A percentile compares a stretch with the other conserved stretches of the same genome.
Evolutionary conservation across 2,888 invertebrate genomes (phyloP).

Genomic region (Noctuana brunneofusca): DNA sequence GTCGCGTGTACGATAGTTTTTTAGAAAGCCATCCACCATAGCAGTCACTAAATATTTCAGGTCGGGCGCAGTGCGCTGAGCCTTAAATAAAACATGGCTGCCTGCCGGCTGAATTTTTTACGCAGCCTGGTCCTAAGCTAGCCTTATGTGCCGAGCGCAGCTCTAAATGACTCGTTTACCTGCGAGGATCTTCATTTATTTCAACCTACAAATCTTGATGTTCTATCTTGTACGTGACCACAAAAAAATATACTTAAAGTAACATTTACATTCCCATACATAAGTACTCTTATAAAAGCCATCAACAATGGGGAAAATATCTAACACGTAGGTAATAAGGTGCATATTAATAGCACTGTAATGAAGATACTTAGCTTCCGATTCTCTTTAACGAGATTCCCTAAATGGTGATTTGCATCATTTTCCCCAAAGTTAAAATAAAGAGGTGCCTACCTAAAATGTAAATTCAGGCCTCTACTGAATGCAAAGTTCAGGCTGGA

Average conservation of each 20-base stretch:
- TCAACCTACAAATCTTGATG: constrained; percentile 14
- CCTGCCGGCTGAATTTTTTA: constrained; percentile 71
- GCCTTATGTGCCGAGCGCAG: constrained; percentile 23
- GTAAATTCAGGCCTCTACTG: constrained; percentile 61
- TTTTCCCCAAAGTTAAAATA: constrained; percentile 62
- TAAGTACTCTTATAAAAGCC: neutral
- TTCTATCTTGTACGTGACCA: neutral
- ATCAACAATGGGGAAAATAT: too few species aligned
- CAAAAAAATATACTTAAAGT: neutral
- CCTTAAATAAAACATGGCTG: constrained; percentile 72
- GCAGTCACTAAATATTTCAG: constrained; percentile 68
- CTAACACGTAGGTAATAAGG: neutral
- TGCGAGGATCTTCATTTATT: constrained; percentile 22
- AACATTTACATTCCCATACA: neutral
- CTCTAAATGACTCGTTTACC: constrained; percentile 19
- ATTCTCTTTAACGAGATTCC: constrained; percentile 39
- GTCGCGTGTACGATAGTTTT: constrained; percentile 15
- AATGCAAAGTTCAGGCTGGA: constrained; percentile 70
- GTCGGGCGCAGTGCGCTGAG: constrained; percentile 67
- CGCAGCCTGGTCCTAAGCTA: constrained; percentile 45
- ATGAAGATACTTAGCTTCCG: neutral
- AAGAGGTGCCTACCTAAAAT: constrained; percentile 57
- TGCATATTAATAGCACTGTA: neutral
- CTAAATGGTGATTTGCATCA: constrained; percentile 63
- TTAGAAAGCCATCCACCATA: constrained; percentile 25